Evolutionary conservation across 2,113 vertebrate genomes (phyloP), one percentile per base, ranked within the genome.

Genomic region (Platanista minor): DNA sequence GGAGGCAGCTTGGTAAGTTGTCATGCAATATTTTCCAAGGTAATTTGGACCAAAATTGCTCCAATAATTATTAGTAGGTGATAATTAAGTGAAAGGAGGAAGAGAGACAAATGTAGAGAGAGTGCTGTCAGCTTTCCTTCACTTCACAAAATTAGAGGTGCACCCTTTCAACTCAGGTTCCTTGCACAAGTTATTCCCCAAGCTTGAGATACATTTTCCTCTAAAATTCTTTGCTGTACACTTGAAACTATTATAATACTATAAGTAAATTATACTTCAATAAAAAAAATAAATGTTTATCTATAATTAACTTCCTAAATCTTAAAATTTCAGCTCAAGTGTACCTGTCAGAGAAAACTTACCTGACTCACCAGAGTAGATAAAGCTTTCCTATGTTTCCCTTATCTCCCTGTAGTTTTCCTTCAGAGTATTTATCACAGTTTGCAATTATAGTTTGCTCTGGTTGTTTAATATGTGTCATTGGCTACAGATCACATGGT

Each of bases 391-490:
- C 33, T 46, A 18, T n/a, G 80, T 78, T 67, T 86, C 11, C 3
- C 11, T 2, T 74, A 29, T 5, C 2, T 52, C 27, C 36, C 11
- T 71, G 9, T 33, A 6, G 27, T 82, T 90, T 85, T 12, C 7
- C 52, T 64, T 77, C 10, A 75, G 21, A 72, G 3, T 1, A 21
- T 72, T 90, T 83, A 27, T 33, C 23, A 83, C 21, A 46, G 14
- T 81, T 75, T 85, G 9, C 75, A 85, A 87, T 57, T 95, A 39
- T 39, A 59, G 8, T 8, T 90, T 6, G 36, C 33, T 95, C 5
- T 62, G 13, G 33, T 75, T 92, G 46, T 85, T 96, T 67, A 95
- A 11, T 67, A 33, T 41, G 12, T 75, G 36, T 83, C 36, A 67
- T 61, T 2, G 46, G 13, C 10, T 87, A 21, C 64, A 61, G 36